Evolutionary conservation across 2,113 vertebrate genomes (phyloP), one percentile per base, ranked within the genome.

Genomic region (Harpagus bidentatus): DNA sequence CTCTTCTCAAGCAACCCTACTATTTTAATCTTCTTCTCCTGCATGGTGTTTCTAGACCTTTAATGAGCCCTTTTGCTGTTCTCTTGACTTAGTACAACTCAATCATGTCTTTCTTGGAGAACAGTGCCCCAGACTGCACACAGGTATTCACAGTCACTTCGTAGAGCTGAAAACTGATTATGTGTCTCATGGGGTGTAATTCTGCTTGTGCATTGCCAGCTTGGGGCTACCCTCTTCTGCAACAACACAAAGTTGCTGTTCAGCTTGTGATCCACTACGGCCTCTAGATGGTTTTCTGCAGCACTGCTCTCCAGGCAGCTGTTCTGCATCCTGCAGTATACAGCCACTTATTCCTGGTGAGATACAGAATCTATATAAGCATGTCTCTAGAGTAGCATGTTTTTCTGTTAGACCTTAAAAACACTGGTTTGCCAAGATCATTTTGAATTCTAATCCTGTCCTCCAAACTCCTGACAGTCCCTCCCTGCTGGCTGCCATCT

Each of bases 401-500:
- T 85, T 95, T 76, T 62, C 66, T 58, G 58, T n/a, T 66, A 95
- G 74, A 88, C 62, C 70, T 94, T 80, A 96, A 93, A 94, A 91
- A 73, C 22, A 53, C 8, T 32, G 22, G 19, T 66, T 91, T 96
- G 88, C 78, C 95, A 96, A 94, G 58, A 92, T 86, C 0, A 95
- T 96, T 96, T 82, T 93, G 87, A 93, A 95, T 96, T 94, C 93
- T 90, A 91, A 86, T 95, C 87, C 47, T 93, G 82, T 90, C 71
- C 81, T 96, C 96, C 93, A 92, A 94, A 95, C 53, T 96, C 88
- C 96, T 95, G 87, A 97, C 95, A 95, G 79, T 93, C 90, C 93
- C 78, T 94, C 87, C 95, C 96, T 97, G 95, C 96, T 95, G 95
- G 74, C 95, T 96, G 90, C 96, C 96, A 96, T 97, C 96, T 97